A percentile compares a stretch with the other conserved stretches of the same genome.
Conservation (phyloP, 2,113 vertebrate genomes). For the Nibea coibor region DNA sequence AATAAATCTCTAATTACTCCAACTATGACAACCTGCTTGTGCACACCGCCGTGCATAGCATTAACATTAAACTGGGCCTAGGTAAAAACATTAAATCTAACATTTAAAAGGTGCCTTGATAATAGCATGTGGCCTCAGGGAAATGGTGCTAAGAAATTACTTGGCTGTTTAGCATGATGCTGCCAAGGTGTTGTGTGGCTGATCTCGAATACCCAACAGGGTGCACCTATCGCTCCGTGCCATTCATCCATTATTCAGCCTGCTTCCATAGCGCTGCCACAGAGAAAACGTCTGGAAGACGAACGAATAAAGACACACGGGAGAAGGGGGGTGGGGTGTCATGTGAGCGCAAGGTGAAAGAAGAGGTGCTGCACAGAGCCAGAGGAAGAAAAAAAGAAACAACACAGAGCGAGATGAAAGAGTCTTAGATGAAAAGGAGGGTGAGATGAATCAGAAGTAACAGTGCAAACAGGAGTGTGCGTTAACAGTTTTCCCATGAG, state of each 20-base stretch:
- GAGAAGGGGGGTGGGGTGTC: constrained; percentile 20
- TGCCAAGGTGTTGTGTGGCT: constrained; percentile 17
- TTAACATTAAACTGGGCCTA: constrained; percentile 1
- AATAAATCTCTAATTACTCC: constrained; percentile 25
- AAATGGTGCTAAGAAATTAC: constrained; percentile 22
- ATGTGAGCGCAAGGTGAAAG: constrained; percentile 35
- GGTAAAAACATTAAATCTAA: constrained; percentile 14
- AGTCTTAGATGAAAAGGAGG: not conserved
- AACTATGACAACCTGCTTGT: not conserved
- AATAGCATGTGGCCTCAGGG: not conserved
- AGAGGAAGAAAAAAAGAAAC: not conserved
- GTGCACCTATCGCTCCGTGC: constrained; percentile 49
- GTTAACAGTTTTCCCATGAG: not conserved
- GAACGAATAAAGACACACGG: constrained; percentile 29
- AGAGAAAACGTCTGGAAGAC: constrained; percentile 48
- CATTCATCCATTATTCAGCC: constrained; percentile 78
- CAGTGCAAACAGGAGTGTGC: not conserved
- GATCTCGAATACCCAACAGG: constrained; percentile 38
- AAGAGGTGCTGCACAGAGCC: not conserved
- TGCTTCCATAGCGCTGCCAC: constrained; percentile 47
- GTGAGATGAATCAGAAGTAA: not conserved
- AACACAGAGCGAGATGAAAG: not conserved
- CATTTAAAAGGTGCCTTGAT: not conserved
- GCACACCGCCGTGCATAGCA: not conserved
- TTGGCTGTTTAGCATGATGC: constrained; percentile 21